These are phyloP conservation scores for Agonopterix heracliana DNA, from an alignment of 2,888 invertebrate genomes.

Conservation along the genomic window DNA sequence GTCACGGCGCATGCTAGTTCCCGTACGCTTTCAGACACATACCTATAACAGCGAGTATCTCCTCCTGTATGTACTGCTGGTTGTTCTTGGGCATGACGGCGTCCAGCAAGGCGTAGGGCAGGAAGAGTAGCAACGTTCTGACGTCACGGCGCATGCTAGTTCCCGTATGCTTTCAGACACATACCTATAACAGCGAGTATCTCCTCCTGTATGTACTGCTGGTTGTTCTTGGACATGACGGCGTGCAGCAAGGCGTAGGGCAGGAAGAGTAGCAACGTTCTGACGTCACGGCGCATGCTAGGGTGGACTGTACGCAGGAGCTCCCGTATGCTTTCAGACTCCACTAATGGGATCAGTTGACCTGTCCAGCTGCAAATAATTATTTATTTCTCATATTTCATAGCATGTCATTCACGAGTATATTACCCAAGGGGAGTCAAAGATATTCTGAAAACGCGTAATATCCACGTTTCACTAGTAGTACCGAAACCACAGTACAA, in stretches of 20 bases:
- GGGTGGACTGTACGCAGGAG: constrained; percentile 83
- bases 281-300: constrained; percentile 83
- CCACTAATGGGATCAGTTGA: constrained; percentile 79
- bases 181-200: constrained; percentile 64
- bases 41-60: constrained; percentile 67
- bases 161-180: constrained; percentile 69
- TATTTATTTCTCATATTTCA: background rate
- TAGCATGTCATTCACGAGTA: no score
- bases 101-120: constrained; percentile 84
- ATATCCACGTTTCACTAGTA: no score
- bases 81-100: constrained; percentile 73
- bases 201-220: constrained; percentile 59
- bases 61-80: constrained; percentile 56
- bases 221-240: constrained; percentile 68
- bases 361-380: constrained; percentile 79
- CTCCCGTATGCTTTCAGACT: constrained; percentile 75
- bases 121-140: constrained; percentile 81
- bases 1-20: constrained; percentile 84
- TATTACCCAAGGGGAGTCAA: no score
- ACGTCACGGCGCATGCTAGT: constrained; percentile 85
- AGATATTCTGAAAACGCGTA: no score
- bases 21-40: constrained; percentile 63
- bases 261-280: constrained; percentile 83
- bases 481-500: no score
- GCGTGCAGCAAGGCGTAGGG: constrained; percentile 84